These are phyloP conservation scores for Poecilia velifera DNA, from an alignment of 2,797 vertebrate genomes.

Conservation along the genomic window DNA sequence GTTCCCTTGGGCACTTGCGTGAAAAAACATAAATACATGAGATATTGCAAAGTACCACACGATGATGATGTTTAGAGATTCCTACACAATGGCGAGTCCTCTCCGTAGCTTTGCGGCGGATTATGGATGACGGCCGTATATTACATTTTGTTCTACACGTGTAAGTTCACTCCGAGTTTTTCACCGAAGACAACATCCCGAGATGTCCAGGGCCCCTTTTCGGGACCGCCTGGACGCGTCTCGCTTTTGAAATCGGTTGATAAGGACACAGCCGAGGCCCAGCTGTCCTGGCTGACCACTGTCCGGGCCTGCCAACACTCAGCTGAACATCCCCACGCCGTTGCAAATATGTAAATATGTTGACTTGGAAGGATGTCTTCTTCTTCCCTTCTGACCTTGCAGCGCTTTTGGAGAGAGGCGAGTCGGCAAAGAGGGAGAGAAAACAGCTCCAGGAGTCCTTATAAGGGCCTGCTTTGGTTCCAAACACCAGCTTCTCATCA, in stretches of 20 bases:
- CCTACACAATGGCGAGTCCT: conserved; percentile 22
- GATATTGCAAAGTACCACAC: conserved; percentile 49
- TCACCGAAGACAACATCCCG: conserved; percentile 58
- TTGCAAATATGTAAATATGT: conserved; percentile 88
- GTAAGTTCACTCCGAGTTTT: conserved; percentile 54
- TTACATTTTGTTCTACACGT: conserved; percentile 34
- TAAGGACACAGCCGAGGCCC: conserved; percentile 59
- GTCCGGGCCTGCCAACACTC: conserved; percentile 74
- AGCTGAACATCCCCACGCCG: conserved; percentile 74
- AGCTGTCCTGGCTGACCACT: conserved; percentile 75
- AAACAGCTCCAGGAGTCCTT: conserved; percentile 83
- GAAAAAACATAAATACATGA: conserved; percentile 52
- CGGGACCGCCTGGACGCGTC: conserved; percentile 49
- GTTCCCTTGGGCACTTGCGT: conserved; percentile 67
- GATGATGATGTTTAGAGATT: conserved; percentile 48
- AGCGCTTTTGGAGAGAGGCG: conserved; percentile 77
- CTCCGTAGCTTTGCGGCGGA: conserved; percentile 16
- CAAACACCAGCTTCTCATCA: conserved; percentile 82
- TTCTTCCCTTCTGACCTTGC: conserved; percentile 79
- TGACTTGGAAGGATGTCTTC: conserved; percentile 84
- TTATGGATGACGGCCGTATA: conserved; percentile 44
- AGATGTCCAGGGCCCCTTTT: conserved; percentile 46
- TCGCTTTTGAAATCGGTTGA: conserved; percentile 55
- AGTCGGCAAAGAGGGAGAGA: conserved; percentile 78
- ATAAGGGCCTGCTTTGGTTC: conserved; percentile 85